These are phyloP conservation scores for Nycteola revayana DNA, from an alignment of 2,888 invertebrate genomes.

Conservation along the genomic window DNA sequence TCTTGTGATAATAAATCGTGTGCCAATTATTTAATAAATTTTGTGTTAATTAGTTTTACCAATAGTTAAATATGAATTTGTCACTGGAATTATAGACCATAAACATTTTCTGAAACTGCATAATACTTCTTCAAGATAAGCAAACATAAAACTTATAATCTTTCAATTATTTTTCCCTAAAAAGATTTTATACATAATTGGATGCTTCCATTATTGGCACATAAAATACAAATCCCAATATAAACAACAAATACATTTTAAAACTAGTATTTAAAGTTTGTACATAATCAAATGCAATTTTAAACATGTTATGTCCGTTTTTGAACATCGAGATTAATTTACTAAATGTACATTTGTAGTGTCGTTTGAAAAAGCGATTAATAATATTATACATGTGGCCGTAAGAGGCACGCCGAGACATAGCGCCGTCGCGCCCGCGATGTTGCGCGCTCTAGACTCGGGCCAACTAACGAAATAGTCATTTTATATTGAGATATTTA, in stretches of 20 bases:
- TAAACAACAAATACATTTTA: constrained; percentile 6
- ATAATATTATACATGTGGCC: too few species aligned
- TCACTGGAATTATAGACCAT: constrained; percentile 12
- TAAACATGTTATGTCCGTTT: constrained; percentile 17
- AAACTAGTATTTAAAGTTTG: constrained; percentile 18
- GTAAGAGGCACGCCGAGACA: too few species aligned
- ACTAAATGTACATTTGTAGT: too few species aligned
- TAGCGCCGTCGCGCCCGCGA: too few species aligned
- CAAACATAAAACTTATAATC: constrained; percentile 20
- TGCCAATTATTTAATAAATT: too few species aligned
- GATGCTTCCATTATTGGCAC: constrained; percentile 15
- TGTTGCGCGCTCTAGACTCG: too few species aligned
- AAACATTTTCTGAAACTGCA: constrained; percentile 19
- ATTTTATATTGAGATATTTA: too few species aligned
- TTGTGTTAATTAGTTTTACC: constrained; percentile 10
- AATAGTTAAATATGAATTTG: constrained; percentile 3
- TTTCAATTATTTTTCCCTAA: constrained; percentile 1
- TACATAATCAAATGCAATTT: constrained; percentile 29
- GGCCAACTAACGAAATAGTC: too few species aligned
- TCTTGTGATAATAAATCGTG: too few species aligned
- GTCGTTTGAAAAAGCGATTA: too few species aligned
- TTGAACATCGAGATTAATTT: constrained; percentile 8
- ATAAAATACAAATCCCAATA: constrained; percentile 15
- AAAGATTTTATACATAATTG: too few species aligned
- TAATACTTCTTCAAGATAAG: constrained; percentile 24